A percentile compares a stretch with the other conserved stretches of the same genome.
Conservation (phyloP, 2,888 invertebrate species). For the Chrysotoxum bicinctum region DNA sequence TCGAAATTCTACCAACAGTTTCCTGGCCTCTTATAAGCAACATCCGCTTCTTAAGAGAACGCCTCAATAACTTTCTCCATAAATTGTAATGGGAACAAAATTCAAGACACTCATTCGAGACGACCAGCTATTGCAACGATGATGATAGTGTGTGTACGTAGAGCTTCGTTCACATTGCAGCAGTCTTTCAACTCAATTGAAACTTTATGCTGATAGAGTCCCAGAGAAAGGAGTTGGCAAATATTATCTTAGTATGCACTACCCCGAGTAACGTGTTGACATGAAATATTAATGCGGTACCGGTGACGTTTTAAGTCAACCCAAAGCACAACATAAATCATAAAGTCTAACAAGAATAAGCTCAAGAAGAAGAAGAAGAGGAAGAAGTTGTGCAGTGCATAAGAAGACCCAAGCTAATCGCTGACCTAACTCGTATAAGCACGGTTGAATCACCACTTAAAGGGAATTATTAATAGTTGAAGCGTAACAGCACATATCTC, state of each 20-base stretch:
- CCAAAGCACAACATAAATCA: constrained; percentile 64
- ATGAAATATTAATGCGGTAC: constrained; percentile 70
- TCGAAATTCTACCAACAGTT: constrained; percentile 45
- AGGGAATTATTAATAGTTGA: constrained; percentile 27
- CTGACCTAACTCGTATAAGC: constrained; percentile 7
- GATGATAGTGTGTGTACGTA: background rate
- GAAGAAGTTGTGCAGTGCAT: background rate
- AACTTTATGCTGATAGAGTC: constrained; percentile 48
- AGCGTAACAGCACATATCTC: constrained; percentile 60
- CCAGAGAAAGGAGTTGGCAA: background rate
- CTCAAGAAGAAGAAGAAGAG: background rate
- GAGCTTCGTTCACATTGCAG: constrained; percentile 28
- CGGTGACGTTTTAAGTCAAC: constrained; percentile 60
- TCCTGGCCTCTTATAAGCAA: constrained; percentile 48
- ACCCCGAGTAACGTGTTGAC: constrained; percentile 53
- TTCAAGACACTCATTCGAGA: background rate
- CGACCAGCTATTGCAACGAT: background rate
- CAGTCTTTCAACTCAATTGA: constrained; percentile 44
- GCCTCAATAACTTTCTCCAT: constrained; percentile 33
- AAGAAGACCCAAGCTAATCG: constrained; percentile 43
- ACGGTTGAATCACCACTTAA: constrained; percentile 1
- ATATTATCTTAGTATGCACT: background rate
- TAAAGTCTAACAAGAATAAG: constrained; percentile 46
- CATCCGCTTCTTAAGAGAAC: constrained; percentile 8
- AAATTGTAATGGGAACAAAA: constrained; percentile 40